Evolutionary conservation across 2,113 vertebrate species (phyloP).

Genomic region (Gobio gobio): DNA sequence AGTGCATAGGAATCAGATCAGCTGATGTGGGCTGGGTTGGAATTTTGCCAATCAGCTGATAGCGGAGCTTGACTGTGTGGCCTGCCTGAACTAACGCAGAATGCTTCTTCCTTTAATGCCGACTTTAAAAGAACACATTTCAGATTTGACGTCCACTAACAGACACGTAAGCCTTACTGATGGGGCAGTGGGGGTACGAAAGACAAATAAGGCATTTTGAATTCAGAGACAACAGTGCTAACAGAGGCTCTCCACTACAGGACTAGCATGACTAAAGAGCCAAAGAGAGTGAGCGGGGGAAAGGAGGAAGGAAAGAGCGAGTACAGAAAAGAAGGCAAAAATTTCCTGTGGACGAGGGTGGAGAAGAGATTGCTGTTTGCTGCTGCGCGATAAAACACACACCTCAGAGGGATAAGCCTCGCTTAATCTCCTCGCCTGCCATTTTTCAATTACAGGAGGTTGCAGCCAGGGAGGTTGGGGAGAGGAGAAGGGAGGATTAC

Average conservation of each 20-base stretch:
- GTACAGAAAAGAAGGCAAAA: conserved; percentile 9
- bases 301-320: neutral
- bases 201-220: conserved; percentile 5
- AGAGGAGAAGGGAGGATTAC: conserved; percentile 47
- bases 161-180: neutral
- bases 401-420: conserved; percentile 53
- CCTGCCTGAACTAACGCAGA: too few relatives aligned
- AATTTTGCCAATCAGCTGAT: too few relatives aligned
- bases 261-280: neutral
- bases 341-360: conserved; percentile 33
- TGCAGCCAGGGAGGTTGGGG: conserved; percentile 40
- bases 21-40: too few relatives aligned
- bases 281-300: neutral
- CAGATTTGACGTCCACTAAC: neutral
- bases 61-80: too few relatives aligned
- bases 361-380: conserved; percentile 46
- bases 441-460: conserved; percentile 60
- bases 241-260: neutral
- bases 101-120: too few relatives aligned
- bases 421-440: conserved; percentile 55
- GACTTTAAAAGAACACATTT: conserved; percentile 1
- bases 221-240: neutral
- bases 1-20: too few relatives aligned
- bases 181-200: neutral
- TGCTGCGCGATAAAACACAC: conserved; percentile 47